phyloP scores from a whole-genome alignment of 1,140 invertebrate species.

The Anastrepha obliqua region DNA sequence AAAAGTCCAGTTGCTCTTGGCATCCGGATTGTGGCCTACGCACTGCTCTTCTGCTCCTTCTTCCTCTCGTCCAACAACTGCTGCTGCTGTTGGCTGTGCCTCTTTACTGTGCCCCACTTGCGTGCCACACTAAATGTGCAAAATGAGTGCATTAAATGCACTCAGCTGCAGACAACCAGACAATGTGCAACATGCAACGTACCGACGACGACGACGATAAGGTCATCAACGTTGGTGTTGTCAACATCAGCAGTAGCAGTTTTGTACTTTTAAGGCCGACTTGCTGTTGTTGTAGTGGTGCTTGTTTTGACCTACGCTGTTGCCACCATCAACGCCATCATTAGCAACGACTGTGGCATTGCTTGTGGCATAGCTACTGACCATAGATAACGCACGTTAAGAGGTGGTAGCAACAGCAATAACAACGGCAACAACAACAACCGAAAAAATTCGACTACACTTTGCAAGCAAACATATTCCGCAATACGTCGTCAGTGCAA shows the following conservation, averaged over 20 bases:
- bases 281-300: not conserved
- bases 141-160: conserved; percentile 44
- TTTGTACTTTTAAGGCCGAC: not conserved
- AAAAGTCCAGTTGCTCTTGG: conserved; percentile 41
- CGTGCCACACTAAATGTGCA: conserved; percentile 13
- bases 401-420: not conserved
- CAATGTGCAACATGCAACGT: not conserved
- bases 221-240: conserved; percentile 29
- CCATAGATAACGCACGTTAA: not conserved
- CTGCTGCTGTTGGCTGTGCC: not conserved
- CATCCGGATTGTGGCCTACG: conserved; percentile 12
- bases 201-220: not conserved
- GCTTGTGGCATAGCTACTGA: conserved; percentile 35
- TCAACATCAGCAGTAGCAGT: not conserved
- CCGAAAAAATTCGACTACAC: not conserved
- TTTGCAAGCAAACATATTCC: not conserved
- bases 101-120: not conserved
- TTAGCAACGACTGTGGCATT: conserved; percentile 22
- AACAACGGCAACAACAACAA: not conserved
- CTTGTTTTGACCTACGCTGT: not conserved
- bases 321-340: conserved; percentile 35
- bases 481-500: not conserved
- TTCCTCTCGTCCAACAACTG: not conserved
- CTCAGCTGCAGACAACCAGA: conserved; percentile 14
- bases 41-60: not conserved